Percentiles rank a stretch among this genome's conserved stretches.
Evolutionary conservation across 2,113 vertebrate species (phyloP).

Genomic region (Rhea americana): DNA sequence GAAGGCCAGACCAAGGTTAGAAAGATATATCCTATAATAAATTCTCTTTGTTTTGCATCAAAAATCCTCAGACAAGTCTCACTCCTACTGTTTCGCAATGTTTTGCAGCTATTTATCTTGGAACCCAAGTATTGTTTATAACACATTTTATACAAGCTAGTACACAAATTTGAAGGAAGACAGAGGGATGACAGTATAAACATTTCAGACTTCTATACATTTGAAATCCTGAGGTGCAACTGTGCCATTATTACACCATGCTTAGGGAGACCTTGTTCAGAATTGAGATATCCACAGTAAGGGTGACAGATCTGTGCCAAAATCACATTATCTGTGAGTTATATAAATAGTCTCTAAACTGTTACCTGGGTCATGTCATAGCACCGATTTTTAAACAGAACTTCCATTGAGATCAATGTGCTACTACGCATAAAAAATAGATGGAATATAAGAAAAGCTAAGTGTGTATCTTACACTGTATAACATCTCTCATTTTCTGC

Average conservation of each 20-base stretch:
- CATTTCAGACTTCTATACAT: background rate
- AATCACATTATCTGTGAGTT: conserved; percentile 42
- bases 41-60: background rate
- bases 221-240: background rate
- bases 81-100: background rate
- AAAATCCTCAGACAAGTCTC: background rate
- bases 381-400: conserved; percentile 59
- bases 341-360: conserved; percentile 11
- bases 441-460: conserved; percentile 49
- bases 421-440: conserved; percentile 23
- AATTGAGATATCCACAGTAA: background rate
- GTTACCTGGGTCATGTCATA: conserved; percentile 27
- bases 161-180: background rate
- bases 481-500: conserved; percentile 49
- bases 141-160: background rate
- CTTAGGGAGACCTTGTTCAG: background rate
- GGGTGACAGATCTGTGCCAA: background rate
- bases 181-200: background rate
- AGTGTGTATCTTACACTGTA: conserved; percentile 18
- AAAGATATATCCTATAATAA: background rate
- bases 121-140: background rate
- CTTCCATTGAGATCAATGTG: conserved; percentile 54
- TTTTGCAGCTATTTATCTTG: background rate
- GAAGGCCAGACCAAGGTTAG: background rate
- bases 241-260: background rate